Percentiles rank a stretch among this genome's conserved stretches.
Evolutionary conservation across 2,888 invertebrate genomes (phyloP).

Genomic region (Boloria euphrosyne): DNA sequence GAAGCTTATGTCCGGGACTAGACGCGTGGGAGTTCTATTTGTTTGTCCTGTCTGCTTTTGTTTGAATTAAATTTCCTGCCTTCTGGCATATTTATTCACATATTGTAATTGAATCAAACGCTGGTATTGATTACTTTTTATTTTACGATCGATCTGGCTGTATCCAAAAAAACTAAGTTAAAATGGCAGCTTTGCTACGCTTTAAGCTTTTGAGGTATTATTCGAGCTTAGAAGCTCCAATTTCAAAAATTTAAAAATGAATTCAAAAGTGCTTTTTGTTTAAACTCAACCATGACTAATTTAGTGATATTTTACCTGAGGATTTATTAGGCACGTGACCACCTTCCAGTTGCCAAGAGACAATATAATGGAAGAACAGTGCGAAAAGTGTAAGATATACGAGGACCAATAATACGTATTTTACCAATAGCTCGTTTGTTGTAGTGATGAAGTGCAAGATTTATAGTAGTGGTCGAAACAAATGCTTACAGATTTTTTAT

Average conservation of each 20-base stretch:
- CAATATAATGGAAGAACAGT: slow-evolving; percentile 40
- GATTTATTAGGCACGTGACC: slow-evolving; percentile 64
- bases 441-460: slow-evolving; percentile 27
- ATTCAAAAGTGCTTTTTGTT: background rate
- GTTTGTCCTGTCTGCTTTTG: slow-evolving; percentile 39
- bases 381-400: slow-evolving; percentile 30
- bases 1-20: background rate
- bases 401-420: slow-evolving; percentile 23
- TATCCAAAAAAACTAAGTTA: too few relatives aligned
- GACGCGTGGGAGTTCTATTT: slow-evolving; percentile 27
- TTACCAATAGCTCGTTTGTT: slow-evolving; percentile 24
- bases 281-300: slow-evolving; percentile 25
- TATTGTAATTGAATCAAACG: slow-evolving; percentile 9
- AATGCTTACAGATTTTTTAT: background rate
- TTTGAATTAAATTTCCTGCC: slow-evolving; percentile 56
- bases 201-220: background rate
- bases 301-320: slow-evolving; percentile 44
- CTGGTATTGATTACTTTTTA: too few relatives aligned
- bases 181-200: too few relatives aligned
- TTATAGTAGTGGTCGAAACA: slow-evolving; percentile 10
- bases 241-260: too few relatives aligned
- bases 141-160: too few relatives aligned
- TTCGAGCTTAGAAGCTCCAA: too few relatives aligned
- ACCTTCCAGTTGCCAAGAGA: slow-evolving; percentile 64
- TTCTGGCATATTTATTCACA: slow-evolving; percentile 28